Base-by-base conservation (phyloP, 2,888 invertebrate genomes). In the Eremobia ochroleuca region DNA sequence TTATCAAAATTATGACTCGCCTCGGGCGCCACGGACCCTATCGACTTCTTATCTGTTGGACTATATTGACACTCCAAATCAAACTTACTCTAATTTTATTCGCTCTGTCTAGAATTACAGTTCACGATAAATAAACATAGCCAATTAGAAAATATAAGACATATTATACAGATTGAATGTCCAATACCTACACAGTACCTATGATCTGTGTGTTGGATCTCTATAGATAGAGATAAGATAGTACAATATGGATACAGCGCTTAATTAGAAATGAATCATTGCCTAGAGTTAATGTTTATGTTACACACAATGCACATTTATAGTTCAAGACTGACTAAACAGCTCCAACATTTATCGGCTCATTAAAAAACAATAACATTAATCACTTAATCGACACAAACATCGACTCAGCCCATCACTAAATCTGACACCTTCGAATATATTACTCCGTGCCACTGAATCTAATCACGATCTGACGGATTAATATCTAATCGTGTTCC, bases 401-500 rank as follows among this genome's bases (percentile, higher is more conserved):
- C 88, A 90, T 92, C 91, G 90, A 93, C 88, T 76, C 37, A 68
- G 70, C 46, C 61, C 81, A 74, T 78, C 87, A 79, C 90, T 90
- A 88, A 69, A 73, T 66, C 77, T 72, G 92, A 93, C 96, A 96
- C 96, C 96, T 96, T 95, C 91, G 93, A 95, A 95, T 95, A 95
- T 94, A 96, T 95, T 95, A 95, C 95, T 94, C 92, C 96, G 96
- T 96, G 96, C 96, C 94, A 91, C 94, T 94, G 96, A 96, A 96
- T 96, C 96, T 96, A 96, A 96, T 96, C 96, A 96, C 93, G 90
- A 96, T 95, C 95, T 94, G 95, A 95, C 92, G 95, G 96, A 96
- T 96, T 96, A 96, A 95, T 95, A 96, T 95, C 95, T 93, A 91
- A 91, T 93, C 92, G 92, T 92, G 91, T 92, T 91, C 89, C 91